Evolutionary conservation across 2,113 vertebrate species (phyloP).

Genomic region (Labrus mixtus): DNA sequence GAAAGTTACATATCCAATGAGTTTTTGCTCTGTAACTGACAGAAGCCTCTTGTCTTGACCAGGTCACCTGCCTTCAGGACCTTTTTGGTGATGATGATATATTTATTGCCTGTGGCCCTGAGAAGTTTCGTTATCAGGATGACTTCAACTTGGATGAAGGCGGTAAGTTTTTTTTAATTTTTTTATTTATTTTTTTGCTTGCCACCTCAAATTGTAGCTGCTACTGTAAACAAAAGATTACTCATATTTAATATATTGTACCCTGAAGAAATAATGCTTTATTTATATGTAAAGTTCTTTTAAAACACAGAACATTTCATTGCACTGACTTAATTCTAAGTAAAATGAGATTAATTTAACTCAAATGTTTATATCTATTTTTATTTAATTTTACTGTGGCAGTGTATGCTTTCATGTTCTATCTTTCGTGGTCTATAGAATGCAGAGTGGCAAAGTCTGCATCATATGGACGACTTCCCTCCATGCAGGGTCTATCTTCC

Average conservation of each 20-base stretch:
- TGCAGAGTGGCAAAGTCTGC: conserved; percentile 96
- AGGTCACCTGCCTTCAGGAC: conserved; percentile 97
- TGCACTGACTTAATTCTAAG: too few species aligned
- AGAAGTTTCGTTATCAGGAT: conserved; percentile 99
- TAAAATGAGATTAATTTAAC: too few species aligned
- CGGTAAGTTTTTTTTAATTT: conserved; percentile 79
- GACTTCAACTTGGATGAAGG: conserved; percentile 98
- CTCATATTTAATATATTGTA: neutral
- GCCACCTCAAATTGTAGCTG: neutral
- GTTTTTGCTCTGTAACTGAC: conserved; percentile 6
- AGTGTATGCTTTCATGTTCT: neutral
- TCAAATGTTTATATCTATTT: too few species aligned
- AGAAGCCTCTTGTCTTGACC: conserved; percentile 54
- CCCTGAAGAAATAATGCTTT: neutral
- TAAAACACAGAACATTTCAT: neutral
- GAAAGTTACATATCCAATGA: neutral
- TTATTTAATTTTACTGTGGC: neutral
- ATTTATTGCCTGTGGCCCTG: conserved; percentile 98
- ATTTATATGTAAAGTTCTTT: neutral
- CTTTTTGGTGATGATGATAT: conserved; percentile 99
- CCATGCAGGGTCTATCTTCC: conserved; percentile 87
- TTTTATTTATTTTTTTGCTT: neutral
- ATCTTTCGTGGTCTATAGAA: conserved; percentile 80
- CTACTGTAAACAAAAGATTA: neutral
- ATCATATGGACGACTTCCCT: conserved; percentile 95